Percentiles rank a stretch among this genome's conserved stretches.
These are phyloP conservation scores for Cecropterus lyciades DNA, from an alignment of 1,140 invertebrate species.

Conservation along the genomic window DNA sequence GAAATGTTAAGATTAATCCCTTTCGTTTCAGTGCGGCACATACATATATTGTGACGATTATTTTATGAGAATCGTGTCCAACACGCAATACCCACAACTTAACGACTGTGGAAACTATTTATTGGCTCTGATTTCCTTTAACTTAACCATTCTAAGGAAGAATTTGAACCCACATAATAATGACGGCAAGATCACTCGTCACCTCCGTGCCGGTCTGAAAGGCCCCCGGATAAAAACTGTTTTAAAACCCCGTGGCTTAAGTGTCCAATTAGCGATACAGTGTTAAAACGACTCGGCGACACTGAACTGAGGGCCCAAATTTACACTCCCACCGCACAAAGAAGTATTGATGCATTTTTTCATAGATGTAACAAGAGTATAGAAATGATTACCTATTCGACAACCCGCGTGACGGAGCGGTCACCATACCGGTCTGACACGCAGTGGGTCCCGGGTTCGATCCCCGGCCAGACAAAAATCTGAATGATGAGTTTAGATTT, in stretches of 20 bases:
- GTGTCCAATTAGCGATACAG: constrained; percentile 78
- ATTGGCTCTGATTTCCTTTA: constrained; percentile 18
- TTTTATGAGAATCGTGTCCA: constrained; percentile 12
- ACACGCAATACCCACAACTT: constrained; percentile 2
- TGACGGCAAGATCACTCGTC: constrained; percentile 47
- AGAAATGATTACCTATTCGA: constrained; percentile 41
- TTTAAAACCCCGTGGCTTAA: constrained; percentile 69
- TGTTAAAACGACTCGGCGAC: constrained; percentile 80
- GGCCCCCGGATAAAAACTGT: constrained; percentile 72
- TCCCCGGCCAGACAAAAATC: too few species aligned
- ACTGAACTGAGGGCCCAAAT: constrained; percentile 71
- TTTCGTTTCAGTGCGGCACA: too few species aligned
- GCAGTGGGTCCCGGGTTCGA: too few species aligned
- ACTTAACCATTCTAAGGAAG: not conserved
- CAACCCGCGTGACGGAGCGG: too few species aligned
- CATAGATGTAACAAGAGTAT: constrained; percentile 38
- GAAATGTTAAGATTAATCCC: too few species aligned
- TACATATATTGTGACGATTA: too few species aligned
- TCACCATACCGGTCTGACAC: too few species aligned
- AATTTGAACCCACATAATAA: constrained; percentile 29
- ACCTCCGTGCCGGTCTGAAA: constrained; percentile 55
- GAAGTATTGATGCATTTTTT: constrained; percentile 69
- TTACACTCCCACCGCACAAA: constrained; percentile 70
- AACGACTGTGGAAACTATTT: not conserved
- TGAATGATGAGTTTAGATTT: too few species aligned